A percentile compares a stretch with the other conserved stretches of the same genome.
Conservation (phyloP, 2,113 vertebrate species). For the Aleadryas rufinucha region DNA sequence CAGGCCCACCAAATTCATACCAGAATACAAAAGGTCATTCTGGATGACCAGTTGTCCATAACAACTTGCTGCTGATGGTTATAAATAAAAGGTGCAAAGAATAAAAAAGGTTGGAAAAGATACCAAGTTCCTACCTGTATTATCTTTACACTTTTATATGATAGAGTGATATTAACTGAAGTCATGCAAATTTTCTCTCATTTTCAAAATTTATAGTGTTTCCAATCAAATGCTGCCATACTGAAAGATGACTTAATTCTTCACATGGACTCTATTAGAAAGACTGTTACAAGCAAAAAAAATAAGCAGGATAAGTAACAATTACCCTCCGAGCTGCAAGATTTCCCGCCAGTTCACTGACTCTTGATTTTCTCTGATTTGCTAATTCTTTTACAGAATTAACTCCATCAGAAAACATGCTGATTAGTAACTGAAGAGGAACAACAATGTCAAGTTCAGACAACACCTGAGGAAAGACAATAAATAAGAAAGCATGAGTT, state of each 20-base stretch:
- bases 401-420: slow-evolving; percentile 99
- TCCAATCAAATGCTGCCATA: not conserved
- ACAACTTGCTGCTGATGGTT: not conserved
- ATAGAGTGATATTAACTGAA: not conserved
- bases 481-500: not conserved
- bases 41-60: not conserved
- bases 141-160: not conserved
- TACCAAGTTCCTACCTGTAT: not conserved
- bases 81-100: not conserved
- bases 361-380: slow-evolving; percentile 91
- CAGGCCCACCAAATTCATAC: not conserved
- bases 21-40: not conserved
- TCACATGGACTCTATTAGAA: not conserved
- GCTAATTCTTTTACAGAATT: slow-evolving; percentile 97
- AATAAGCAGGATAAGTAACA: not conserved
- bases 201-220: not conserved
- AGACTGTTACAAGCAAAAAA: not conserved
- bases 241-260: not conserved
- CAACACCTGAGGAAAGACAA: slow-evolving; percentile 81
- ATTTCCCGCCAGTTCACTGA: slow-evolving; percentile 83
- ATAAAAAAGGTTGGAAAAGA: not conserved
- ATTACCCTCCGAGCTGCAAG: slow-evolving; percentile 89
- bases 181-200: not conserved
- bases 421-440: slow-evolving; percentile 93
- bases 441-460: slow-evolving; percentile 97